Conservation (phyloP, 1,140 invertebrate species). For the Drosophila equinoxialis region DNA sequence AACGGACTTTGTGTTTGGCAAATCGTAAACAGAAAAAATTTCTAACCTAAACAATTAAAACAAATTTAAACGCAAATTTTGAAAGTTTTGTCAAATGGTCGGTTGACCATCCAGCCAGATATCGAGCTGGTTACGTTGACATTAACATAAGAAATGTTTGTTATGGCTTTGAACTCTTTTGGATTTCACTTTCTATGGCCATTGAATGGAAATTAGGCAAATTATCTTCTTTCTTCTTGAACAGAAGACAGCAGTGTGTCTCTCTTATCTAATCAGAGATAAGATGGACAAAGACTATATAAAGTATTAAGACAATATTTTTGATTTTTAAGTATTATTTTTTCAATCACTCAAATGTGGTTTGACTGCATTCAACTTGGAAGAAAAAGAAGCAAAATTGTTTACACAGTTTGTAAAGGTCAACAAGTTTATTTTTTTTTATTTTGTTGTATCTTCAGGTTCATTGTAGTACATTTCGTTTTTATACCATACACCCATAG, state of each 20-base stretch:
- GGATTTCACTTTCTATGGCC: constrained; percentile 64
- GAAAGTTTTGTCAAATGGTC: constrained; percentile 31
- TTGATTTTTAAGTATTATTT: not conserved
- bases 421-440: constrained; percentile 57
- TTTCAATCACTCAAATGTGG: constrained; percentile 37
- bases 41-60: constrained; percentile 6
- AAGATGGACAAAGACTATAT: constrained; percentile 8
- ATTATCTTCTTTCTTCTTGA: constrained; percentile 14
- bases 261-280: constrained; percentile 39
- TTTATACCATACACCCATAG: no score
- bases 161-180: constrained; percentile 50
- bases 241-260: not conserved
- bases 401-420: constrained; percentile 73
- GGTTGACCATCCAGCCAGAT: no score
- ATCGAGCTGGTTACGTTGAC: constrained; percentile 4
- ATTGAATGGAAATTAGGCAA: constrained; percentile 30
- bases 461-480: constrained; percentile 56
- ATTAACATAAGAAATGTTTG: constrained; percentile 59
- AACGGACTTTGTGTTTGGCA: not conserved
- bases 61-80: constrained; percentile 8
- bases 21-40: not conserved
- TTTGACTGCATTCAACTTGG: constrained; percentile 53
- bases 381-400: constrained; percentile 15
- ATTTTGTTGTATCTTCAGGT: constrained; percentile 13
- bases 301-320: not conserved